Percentiles rank a stretch among this genome's conserved stretches.
phyloP scores from a whole-genome alignment of 2,888 invertebrate genomes.

The Octonoba sinensis region DNA sequence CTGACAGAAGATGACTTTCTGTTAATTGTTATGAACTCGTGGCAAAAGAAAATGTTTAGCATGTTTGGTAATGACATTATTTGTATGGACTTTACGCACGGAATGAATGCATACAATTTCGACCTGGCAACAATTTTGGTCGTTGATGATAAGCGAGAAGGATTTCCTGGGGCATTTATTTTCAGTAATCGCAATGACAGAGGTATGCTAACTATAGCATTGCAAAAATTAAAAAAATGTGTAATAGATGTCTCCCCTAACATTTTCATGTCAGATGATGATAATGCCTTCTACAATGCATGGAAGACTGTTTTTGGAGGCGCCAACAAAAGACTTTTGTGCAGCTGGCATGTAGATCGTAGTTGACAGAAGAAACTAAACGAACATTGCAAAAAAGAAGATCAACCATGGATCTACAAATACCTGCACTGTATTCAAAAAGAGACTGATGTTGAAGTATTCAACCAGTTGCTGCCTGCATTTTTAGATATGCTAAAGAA shows the following conservation, averaged over 20 bases:
- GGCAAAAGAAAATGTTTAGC: neutral
- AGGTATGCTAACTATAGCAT: too few relatives aligned
- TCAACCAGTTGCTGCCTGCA: neutral
- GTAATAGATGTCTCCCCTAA: neutral
- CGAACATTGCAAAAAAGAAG: neutral
- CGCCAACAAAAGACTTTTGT: neutral
- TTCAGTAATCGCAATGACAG: neutral
- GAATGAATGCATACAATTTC: slow-evolving; percentile 2
- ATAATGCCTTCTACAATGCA: neutral
- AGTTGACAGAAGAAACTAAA: slow-evolving; percentile 1
- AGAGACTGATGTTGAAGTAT: neutral
- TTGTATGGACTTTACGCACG: slow-evolving; percentile 2
- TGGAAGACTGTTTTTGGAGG: neutral
- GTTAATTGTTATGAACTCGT: neutral
- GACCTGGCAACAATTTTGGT: slow-evolving; percentile 18
- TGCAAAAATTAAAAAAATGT: too few relatives aligned
- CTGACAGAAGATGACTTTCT: neutral
- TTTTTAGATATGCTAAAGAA: neutral
- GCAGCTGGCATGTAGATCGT: slow-evolving; percentile 6
- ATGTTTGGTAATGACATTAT: neutral
- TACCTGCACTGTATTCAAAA: neutral
- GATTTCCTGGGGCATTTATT: slow-evolving; percentile 25
- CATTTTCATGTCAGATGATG: slow-evolving; percentile 6
- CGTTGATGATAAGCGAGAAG: slow-evolving; percentile 8
- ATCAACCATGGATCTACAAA: neutral